Conservation (phyloP, 2,113 vertebrate genomes). For the Ptilorrhoa leucosticta region DNA sequence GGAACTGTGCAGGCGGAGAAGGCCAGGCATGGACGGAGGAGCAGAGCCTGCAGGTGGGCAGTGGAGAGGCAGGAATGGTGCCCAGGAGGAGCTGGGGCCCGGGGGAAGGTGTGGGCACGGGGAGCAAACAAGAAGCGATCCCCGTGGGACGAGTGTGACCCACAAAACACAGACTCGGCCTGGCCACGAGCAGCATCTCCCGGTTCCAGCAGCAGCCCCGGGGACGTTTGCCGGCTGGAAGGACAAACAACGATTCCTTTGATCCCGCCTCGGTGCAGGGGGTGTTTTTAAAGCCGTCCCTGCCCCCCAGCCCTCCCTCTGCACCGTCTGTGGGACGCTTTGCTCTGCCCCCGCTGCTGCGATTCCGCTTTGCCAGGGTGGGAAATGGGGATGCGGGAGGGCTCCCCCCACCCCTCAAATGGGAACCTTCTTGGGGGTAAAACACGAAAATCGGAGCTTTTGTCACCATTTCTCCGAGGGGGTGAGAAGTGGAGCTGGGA, state of each 20-base stretch:
- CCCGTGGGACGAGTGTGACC: not conserved
- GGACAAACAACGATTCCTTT: conserved; percentile 14
- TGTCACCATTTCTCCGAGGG: not conserved
- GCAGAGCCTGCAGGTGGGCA: not conserved
- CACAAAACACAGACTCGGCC: not conserved
- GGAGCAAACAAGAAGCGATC: not conserved
- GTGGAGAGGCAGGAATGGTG: not conserved
- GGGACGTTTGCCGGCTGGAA: not conserved
- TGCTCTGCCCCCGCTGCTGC: not conserved
- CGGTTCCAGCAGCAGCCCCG: not conserved
- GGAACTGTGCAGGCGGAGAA: no score
- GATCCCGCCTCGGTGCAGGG: not conserved
- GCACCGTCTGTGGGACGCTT: not conserved
- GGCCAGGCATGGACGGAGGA: not conserved
- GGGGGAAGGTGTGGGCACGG: not conserved
- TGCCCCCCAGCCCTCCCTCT: not conserved
- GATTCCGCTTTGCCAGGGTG: not conserved
- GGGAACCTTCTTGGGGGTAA: not conserved
- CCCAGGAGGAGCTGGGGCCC: not conserved
- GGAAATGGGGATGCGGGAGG: not conserved
- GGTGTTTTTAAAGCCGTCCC: not conserved
- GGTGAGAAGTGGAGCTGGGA: not conserved
- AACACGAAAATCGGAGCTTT: not conserved
- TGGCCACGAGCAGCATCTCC: not conserved
- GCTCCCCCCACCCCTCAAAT: not conserved